A percentile compares a stretch with the other conserved stretches of the same genome.
Evolutionary conservation across 92 coral and sea anemone species (phyloP).

Genomic region (Epizoanthus stellaris): DNA sequence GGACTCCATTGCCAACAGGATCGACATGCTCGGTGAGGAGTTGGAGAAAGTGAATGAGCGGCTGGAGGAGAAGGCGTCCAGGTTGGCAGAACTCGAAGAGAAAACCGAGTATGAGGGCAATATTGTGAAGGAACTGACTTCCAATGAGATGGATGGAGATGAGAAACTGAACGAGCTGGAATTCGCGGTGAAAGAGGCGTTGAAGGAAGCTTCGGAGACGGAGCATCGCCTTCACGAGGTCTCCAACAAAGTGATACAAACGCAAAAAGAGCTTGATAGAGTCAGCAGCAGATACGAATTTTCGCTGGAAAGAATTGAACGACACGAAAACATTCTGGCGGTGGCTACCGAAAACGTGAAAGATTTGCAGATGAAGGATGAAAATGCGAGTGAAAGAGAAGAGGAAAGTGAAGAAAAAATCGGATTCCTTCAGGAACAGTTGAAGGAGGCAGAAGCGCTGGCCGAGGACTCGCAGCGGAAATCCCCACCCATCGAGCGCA

Average conservation of each 20-base stretch:
- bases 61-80: constrained; percentile 61
- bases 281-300: constrained; percentile 53
- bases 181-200: constrained; percentile 67
- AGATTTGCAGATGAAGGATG: constrained; percentile 70
- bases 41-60: constrained; percentile 57
- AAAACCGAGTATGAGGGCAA: constrained; percentile 68
- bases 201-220: constrained; percentile 51
- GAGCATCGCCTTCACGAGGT: constrained; percentile 74
- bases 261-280: constrained; percentile 75
- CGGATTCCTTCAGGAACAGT: constrained; percentile 67
- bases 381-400: constrained; percentile 78
- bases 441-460: constrained; percentile 66
- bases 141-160: constrained; percentile 79
- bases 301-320: constrained; percentile 59
- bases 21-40: constrained; percentile 65
- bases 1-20: constrained; percentile 78
- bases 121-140: constrained; percentile 71
- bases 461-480: constrained; percentile 83
- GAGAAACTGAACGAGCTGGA: constrained; percentile 70
- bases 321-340: constrained; percentile 55
- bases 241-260: constrained; percentile 68
- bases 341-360: constrained; percentile 76
- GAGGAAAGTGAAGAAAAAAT: constrained; percentile 75
- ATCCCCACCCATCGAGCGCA: constrained; percentile 70
- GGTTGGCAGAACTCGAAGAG: constrained; percentile 54